Conservation (phyloP, 2,113 vertebrate species). For the Psammodynastes pulverulentus region DNA sequence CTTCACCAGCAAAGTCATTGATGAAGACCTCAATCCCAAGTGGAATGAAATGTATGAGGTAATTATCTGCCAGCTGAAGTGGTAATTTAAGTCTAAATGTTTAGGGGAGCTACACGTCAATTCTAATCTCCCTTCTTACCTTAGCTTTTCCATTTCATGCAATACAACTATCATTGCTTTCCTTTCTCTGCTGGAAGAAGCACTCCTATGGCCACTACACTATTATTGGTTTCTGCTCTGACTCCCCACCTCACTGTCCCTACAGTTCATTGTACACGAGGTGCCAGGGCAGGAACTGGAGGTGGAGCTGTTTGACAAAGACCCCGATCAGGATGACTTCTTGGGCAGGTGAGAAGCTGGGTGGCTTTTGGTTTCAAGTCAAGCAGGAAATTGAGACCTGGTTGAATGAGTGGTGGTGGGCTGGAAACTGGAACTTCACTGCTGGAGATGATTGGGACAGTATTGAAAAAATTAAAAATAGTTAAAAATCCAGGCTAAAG, state of each 20-base stretch:
- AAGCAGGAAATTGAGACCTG: not conserved
- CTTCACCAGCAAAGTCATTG: conserved; percentile 83
- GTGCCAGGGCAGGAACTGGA: conserved; percentile 94
- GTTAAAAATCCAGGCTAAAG: not conserved
- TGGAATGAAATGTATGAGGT: conserved; percentile 95
- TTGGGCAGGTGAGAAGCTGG: conserved; percentile 81
- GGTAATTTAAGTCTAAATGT: not conserved
- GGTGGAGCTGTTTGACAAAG: conserved; percentile 93
- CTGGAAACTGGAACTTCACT: not conserved
- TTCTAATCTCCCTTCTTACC: not conserved
- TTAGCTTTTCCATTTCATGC: conserved; percentile 8
- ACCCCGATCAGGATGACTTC: conserved; percentile 94
- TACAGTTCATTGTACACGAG: conserved; percentile 90
- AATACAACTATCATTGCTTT: conserved; percentile 6
- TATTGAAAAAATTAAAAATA: not conserved
- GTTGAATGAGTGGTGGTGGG: not conserved
- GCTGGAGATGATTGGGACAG: not conserved
- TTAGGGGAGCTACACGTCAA: not conserved
- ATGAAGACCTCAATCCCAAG: conserved; percentile 83
- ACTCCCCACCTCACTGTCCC: conserved; percentile 12
- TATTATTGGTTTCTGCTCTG: conserved; percentile 14
- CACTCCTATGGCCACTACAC: not conserved
- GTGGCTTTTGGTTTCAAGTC: not conserved
- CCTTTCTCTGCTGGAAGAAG: conserved; percentile 14
- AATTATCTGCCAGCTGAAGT: conserved; percentile 18